A percentile compares a stretch with the other conserved stretches of the same genome.
Conservation (phyloP, 2,797 vertebrate genomes). For the Loris lydekkerianus region DNA sequence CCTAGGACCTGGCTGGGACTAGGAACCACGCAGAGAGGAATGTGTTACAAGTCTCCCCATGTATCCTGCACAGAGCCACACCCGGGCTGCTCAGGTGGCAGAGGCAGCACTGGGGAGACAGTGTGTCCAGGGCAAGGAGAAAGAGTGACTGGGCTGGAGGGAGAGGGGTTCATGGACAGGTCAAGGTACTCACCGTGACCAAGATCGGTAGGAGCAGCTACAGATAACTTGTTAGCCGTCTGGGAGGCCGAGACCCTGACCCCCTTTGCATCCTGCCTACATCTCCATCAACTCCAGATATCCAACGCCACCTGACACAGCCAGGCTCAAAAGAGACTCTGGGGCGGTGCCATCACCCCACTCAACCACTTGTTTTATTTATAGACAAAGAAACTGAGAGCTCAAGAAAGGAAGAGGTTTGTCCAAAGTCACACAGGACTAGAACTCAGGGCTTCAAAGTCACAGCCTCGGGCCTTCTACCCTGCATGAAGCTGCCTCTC, state of each 20-base stretch:
- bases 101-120: background rate
- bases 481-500: background rate
- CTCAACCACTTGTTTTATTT: background rate
- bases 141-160: background rate
- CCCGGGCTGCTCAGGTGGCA: background rate
- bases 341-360: background rate
- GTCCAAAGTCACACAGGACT: background rate
- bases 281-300: background rate
- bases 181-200: background rate
- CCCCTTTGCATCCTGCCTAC: accelerated
- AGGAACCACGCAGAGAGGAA: background rate
- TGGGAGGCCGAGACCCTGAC: background rate
- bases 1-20: background rate
- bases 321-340: background rate
- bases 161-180: background rate
- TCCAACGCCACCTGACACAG: background rate
- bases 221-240: background rate
- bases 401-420: background rate
- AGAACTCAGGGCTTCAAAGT: background rate
- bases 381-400: background rate
- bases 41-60: background rate
- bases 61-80: background rate
- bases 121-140: background rate
- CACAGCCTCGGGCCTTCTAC: background rate
- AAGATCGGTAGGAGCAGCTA: background rate